These are phyloP conservation scores for Agrypnia vestita DNA, from an alignment of 1,140 invertebrate species.

Conservation along the genomic window DNA sequence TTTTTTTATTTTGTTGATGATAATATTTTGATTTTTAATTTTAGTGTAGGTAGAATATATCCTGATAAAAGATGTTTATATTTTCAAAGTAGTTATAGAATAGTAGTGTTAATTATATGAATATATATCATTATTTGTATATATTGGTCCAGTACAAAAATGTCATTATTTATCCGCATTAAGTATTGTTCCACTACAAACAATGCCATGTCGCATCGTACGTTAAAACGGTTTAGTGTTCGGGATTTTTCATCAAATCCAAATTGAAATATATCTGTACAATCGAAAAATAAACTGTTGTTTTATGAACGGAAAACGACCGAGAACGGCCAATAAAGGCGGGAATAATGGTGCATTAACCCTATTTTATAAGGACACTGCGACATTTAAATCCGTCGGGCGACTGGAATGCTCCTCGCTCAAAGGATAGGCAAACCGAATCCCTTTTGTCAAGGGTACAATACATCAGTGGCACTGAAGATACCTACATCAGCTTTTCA, in stretches of 20 bases:
- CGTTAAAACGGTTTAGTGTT: too few species aligned
- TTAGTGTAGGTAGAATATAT: too few species aligned
- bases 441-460: constrained; percentile 23
- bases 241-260: neutral
- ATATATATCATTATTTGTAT: too few species aligned
- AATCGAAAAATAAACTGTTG: neutral
- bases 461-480: constrained; percentile 14
- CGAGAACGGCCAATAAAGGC: constrained; percentile 11
- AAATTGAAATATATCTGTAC: neutral
- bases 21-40: too few species aligned
- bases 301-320: constrained; percentile 13
- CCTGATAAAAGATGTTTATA: too few species aligned
- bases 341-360: constrained; percentile 7
- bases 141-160: too few species aligned
- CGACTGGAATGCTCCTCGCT: neutral
- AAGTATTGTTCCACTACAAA: too few species aligned
- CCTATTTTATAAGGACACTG: constrained; percentile 4
- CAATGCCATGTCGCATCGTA: too few species aligned
- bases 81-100: too few species aligned
- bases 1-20: too few species aligned
- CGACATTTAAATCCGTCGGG: constrained; percentile 29
- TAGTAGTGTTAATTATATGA: too few species aligned
- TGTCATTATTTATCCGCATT: too few species aligned
- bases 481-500: constrained; percentile 29
- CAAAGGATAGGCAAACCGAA: constrained; percentile 15